Evolutionary conservation across 2,888 invertebrate species (phyloP), one percentile per base, ranked within the genome.

Genomic region (Beris morrisii): DNA sequence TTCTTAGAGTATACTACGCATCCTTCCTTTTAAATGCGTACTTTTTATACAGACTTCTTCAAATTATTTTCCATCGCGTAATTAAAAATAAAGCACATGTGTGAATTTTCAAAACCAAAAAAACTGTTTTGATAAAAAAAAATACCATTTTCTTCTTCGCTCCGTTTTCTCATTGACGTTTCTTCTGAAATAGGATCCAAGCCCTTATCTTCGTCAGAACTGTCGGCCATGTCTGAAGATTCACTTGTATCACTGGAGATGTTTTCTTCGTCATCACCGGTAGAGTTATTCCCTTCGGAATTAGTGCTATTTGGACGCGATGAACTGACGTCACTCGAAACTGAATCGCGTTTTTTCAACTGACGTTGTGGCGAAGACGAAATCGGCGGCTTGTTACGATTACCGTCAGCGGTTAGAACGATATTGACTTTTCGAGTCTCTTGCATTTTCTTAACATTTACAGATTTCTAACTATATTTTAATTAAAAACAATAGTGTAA

Each of bases 301-400:
- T 67, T 48, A 9, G 70, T 70, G 59, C 69, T 69, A 57, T 70
- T 70, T n/a, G 69, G 70, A n/a, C 69, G 59, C n/a, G 69, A 69
- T 5, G 69, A 69, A 59, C 68, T 70, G 45, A 65, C 45, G 43
- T 69, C 69, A 64, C 68, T 68, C 5, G 68, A 65, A 12, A 69
- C 53, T 22, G 69, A 69, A 66, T 70, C 68, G 22, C 70, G 66
- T 64, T 58, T 63, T 63, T 67, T 67, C 55, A 61, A 64, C 30
- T 65, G 52, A 45, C 52, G 45, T 15, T 65, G 65, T 22, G 52
- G 44, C n/a, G 61, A 61, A 15, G 61, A 31, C 32, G 66, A 66
- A 43, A 69, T 69, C n/a, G 71, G 71, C 13, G 71, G 71, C 44
- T 71, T 71, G 12, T 64, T 63, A 45, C 67, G 53, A 64, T 66